Evolutionary conservation across 2,797 vertebrate genomes (phyloP), one percentile per base, ranked within the genome.

Genomic region (Melanogrammus aeglefinus): DNA sequence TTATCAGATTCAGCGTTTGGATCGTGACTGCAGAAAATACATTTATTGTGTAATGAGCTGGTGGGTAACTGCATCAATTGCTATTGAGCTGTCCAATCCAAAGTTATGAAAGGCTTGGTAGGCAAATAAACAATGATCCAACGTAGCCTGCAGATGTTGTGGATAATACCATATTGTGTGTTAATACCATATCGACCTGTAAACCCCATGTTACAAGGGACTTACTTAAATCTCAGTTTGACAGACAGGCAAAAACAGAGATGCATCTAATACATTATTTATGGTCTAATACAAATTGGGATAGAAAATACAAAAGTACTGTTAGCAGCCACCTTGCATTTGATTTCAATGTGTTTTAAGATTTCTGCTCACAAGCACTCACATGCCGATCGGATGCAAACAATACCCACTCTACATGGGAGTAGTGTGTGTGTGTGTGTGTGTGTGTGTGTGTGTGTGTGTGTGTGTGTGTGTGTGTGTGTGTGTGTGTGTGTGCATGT

Each of bases 21-120:
- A 24, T 69, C 8, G 63, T 69, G 63, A 69, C 63, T 69, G 63
- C n/a, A 27, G 63, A 24, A 69, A 69, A 69, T 69, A 69, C 63
- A 69, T 69, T 27, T 69, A 69, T 69, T 27, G 63, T 69, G 63
- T 69, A 69, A 69, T 69, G 63, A 69, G 63, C 63, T 69, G 10
- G 63, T 69, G 63, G n/a, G 63, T 9, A 13, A 69, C 27, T 69
- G 63, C 63, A 69, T 69, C 63, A 69, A 69, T 69, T 69, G 24
- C 57, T 69, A 69, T 69, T 69, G 63, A 69, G 63, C 24, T 69
- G 63, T 69, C n/a, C 57, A 21, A 63, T 24, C 57, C 63, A 24
- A 27, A 69, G 63, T 27, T 69, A 69, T 69, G 63, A 69, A 27
- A 69, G 63, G 63, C 63, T 69, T 24, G 63, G 21, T 5, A 69